These are phyloP conservation scores for Semnornis frantzii DNA, from an alignment of 2,113 vertebrate genomes.

Conservation along the genomic window DNA sequence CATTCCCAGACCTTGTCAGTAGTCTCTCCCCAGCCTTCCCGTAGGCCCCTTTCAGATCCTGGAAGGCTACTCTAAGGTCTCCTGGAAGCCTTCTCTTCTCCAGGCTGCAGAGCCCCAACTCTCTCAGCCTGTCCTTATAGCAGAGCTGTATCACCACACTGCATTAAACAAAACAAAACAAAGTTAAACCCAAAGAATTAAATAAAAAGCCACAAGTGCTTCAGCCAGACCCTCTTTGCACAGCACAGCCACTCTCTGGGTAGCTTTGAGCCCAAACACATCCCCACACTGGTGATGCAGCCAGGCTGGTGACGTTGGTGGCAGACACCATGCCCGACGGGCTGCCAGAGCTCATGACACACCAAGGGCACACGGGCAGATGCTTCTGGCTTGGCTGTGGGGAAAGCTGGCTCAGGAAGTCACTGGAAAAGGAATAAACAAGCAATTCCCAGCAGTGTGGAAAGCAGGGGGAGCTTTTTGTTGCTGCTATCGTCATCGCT, in stretches of 20 bases:
- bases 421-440: constrained; percentile 36
- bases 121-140: no score
- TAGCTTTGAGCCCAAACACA: neutral
- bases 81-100: no score
- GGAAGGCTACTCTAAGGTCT: no score
- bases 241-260: fast-evolving
- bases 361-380: neutral
- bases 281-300: neutral
- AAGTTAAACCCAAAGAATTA: no score
- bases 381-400: constrained; percentile 24
- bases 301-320: neutral
- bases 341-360: neutral
- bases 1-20: no score
- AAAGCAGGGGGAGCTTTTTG: constrained; percentile 14
- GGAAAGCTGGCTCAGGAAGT: constrained; percentile 43
- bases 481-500: neutral
- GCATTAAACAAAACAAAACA: no score
- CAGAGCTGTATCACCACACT: neutral
- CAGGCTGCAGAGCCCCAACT: no score
- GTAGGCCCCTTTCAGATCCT: no score
- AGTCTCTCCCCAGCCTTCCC: no score
- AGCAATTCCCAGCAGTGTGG: constrained; percentile 37
- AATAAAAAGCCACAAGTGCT: no score
- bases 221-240: neutral
- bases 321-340: neutral